A percentile compares a stretch with the other conserved stretches of the same genome.
phyloP scores from a whole-genome alignment of 2,113 vertebrate species.

The Crotophaga sulcirostris region DNA sequence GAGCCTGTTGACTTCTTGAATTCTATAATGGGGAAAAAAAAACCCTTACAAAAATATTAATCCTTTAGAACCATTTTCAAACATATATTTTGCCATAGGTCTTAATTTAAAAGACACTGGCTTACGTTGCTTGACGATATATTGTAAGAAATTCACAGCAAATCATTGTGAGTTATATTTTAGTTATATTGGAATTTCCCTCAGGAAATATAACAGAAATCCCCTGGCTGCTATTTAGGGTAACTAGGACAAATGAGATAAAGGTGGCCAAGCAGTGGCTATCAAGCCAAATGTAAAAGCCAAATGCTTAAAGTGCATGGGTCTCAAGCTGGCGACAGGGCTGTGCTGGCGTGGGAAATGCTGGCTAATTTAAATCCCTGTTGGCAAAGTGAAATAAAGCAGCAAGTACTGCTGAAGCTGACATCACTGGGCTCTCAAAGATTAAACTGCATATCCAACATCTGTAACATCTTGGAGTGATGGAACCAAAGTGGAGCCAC shows the following conservation, averaged over 20 bases:
- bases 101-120: background rate
- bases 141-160: background rate
- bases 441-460: background rate
- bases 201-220: background rate
- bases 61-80: background rate
- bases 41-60: background rate
- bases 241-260: background rate
- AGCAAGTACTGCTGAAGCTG: background rate
- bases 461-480: background rate
- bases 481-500: background rate
- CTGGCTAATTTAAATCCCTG: background rate
- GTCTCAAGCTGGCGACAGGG: background rate
- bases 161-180: background rate
- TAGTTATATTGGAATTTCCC: background rate
- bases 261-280: background rate
- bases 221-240: background rate
- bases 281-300: background rate
- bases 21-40: background rate
- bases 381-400: background rate
- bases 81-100: background rate
- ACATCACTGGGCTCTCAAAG: rapidly evolving
- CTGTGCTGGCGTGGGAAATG: background rate
- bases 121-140: background rate
- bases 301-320: background rate
- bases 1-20: background rate